A percentile compares a stretch with the other conserved stretches of the same genome.
Conservation (phyloP, 53 echinoderm and acorn worm genomes). For the Luidia sarsii region DNA sequence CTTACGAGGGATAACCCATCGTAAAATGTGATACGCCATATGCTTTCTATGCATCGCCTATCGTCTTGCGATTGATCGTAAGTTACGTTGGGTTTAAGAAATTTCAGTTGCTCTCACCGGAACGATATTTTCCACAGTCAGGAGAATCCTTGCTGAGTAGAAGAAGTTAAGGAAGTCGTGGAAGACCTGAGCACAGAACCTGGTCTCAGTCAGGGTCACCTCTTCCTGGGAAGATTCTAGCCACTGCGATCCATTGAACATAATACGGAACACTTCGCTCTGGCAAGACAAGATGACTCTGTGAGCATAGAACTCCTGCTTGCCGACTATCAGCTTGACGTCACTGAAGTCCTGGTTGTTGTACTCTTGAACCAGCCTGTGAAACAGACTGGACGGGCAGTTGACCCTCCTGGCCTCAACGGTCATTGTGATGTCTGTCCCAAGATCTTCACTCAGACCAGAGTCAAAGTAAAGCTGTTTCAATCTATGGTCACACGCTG, state of each 20-base stretch:
- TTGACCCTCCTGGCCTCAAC: no score
- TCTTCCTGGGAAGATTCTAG: conserved; percentile 21
- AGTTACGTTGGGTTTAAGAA: no score
- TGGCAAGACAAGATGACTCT: conserved; percentile 70
- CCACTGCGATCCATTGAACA: conserved; percentile 70
- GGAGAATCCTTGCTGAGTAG: conserved; percentile 59
- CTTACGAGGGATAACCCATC: no score
- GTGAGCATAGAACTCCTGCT: conserved; percentile 63
- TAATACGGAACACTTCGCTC: conserved; percentile 83
- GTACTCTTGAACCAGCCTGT: conserved; percentile 18
- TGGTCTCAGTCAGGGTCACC: not conserved
- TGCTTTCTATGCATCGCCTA: no score
- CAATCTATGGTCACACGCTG: no score
- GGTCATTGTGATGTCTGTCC: no score
- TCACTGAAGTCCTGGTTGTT: conserved; percentile 62
- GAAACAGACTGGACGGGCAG: conserved; percentile 32
- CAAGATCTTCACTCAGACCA: no score
- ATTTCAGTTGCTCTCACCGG: conserved; percentile 25
- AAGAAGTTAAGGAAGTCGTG: conserved; percentile 75
- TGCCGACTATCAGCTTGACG: conserved; percentile 64
- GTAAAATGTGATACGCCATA: no score
- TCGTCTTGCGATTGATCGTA: no score
- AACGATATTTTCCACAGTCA: conserved; percentile 66
- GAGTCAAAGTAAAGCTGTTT: no score
- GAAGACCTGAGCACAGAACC: conserved; percentile 59